Conservation (phyloP, 2,797 vertebrate genomes). For the Mico argentatus region DNA sequence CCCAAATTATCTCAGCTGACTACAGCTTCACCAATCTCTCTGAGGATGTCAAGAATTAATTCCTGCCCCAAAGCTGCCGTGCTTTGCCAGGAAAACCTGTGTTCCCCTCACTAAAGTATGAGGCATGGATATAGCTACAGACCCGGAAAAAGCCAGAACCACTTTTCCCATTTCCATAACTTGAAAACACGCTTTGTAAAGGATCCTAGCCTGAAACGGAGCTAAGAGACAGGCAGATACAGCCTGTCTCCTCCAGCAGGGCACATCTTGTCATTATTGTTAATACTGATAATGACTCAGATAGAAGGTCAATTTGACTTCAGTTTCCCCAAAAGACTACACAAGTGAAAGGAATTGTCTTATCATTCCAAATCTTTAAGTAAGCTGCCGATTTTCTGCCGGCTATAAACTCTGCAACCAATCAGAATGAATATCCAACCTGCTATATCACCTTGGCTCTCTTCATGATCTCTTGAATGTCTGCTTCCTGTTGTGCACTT, state of each 20-base stretch:
- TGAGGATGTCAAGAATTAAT: not conserved
- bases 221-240: not conserved
- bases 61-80: not conserved
- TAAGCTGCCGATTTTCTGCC: slow-evolving; percentile 3
- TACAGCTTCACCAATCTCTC: not conserved
- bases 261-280: not conserved
- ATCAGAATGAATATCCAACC: not conserved
- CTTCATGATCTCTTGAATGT: not conserved
- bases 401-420: not conserved
- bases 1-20: not conserved
- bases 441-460: not conserved
- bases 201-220: not conserved
- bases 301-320: not conserved
- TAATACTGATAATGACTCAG: not conserved
- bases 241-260: not conserved
- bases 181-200: not conserved
- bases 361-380: not conserved
- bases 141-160: not conserved
- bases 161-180: not conserved
- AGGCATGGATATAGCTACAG: not conserved
- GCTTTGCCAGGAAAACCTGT: slow-evolving; percentile 14
- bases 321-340: not conserved
- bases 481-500: not conserved
- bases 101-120: not conserved
- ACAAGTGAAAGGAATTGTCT: not conserved